phyloP scores from a whole-genome alignment of 2,888 invertebrate genomes.

The Tetragonisca angustula region DNA sequence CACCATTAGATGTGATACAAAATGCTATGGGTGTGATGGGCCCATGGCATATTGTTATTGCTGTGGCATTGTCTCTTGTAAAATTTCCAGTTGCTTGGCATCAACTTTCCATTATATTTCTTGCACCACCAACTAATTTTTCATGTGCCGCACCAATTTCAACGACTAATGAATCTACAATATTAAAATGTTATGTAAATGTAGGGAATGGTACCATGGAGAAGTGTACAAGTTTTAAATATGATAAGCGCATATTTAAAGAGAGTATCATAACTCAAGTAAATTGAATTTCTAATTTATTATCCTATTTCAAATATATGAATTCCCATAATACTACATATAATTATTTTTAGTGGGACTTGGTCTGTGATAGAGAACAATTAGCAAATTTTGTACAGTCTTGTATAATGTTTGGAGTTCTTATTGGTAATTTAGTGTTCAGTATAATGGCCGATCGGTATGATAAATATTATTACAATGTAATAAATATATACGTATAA shows the following conservation, averaged over 20 bases:
- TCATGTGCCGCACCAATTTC: conserved; percentile 80
- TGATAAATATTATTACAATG: conserved; percentile 28
- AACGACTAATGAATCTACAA: conserved; percentile 61
- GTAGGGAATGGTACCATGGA: conserved; percentile 73
- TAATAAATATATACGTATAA: neutral
- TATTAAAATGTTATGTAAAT: conserved; percentile 70
- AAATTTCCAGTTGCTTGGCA: conserved; percentile 87
- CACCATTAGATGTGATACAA: conserved; percentile 81
- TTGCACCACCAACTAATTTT: conserved; percentile 85
- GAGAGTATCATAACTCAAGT: conserved; percentile 88
- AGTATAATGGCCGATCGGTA: conserved; percentile 86
- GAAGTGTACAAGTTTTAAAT: conserved; percentile 83
- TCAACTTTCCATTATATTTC: conserved; percentile 86
- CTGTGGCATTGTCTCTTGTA: conserved; percentile 85
- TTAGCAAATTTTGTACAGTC: conserved; percentile 86
- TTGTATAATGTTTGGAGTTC: conserved; percentile 86
- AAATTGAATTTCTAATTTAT: conserved; percentile 17
- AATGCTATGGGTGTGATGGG: conserved; percentile 86
- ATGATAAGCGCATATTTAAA: conserved; percentile 86
- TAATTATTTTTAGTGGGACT: conserved; percentile 85
- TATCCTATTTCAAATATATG: neutral
- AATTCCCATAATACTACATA: neutral
- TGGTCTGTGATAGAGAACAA: conserved; percentile 86
- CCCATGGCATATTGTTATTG: conserved; percentile 85
- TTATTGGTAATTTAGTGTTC: conserved; percentile 86